Conservation (phyloP, 2,113 vertebrate genomes). For the Ochotona princeps region DNA sequence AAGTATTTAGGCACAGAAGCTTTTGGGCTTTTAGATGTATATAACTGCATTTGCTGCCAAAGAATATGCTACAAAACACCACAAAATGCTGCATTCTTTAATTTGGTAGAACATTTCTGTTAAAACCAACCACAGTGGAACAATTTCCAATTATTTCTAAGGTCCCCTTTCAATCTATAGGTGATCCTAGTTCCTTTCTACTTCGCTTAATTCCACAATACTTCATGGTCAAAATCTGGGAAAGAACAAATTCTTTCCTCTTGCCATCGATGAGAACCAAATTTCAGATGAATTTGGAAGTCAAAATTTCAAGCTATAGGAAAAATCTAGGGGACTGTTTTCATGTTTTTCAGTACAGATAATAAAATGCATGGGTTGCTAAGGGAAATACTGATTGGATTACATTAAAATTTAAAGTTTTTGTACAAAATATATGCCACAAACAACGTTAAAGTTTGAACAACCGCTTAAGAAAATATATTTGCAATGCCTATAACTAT, state of each 20-base stretch:
- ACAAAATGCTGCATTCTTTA: slow-evolving; percentile 20
- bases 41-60: slow-evolving; percentile 7
- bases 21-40: not conserved
- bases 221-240: not conserved
- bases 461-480: not conserved
- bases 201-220: not conserved
- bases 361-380: slow-evolving; percentile 12
- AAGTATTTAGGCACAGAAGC: not conserved
- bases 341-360: not conserved
- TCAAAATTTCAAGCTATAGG: slow-evolving; percentile 5
- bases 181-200: slow-evolving; percentile 6
- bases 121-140: not conserved
- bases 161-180: not conserved
- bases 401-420: slow-evolving; percentile 14
- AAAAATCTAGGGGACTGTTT: slow-evolving; percentile 9
- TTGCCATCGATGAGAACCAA: slow-evolving; percentile 23
- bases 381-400: not conserved
- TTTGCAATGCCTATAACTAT: slow-evolving; percentile 1
- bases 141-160: slow-evolving; percentile 5
- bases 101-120: slow-evolving; percentile 1
- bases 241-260: slow-evolving; percentile 15
- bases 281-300: slow-evolving; percentile 32
- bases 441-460: slow-evolving; percentile 20
- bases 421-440: slow-evolving; percentile 14
- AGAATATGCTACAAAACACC: not conserved